phyloP scores from a whole-genome alignment of 2,888 invertebrate species.

The Ametastegia equiseti region DNA sequence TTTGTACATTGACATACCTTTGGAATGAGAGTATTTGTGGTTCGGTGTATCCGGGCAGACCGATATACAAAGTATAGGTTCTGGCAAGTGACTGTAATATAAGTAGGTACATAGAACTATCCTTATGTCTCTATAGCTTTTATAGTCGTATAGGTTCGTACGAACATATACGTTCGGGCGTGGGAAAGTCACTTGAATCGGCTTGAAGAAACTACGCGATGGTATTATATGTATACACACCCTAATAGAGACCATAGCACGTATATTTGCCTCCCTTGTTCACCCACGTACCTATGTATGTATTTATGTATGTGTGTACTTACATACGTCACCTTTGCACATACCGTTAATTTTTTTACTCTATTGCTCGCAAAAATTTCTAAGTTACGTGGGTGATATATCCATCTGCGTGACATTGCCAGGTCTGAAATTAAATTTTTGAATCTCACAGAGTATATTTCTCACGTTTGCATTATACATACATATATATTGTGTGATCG shows the following conservation, averaged over 20 bases:
- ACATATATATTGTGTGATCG: no score
- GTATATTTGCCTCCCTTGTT: background rate
- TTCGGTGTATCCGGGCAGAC: constrained; percentile 5
- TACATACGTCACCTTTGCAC: background rate
- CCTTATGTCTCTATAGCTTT: constrained; percentile 4
- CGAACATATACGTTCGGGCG: constrained; percentile 7
- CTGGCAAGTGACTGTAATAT: constrained; percentile 17
- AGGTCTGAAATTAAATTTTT: background rate
- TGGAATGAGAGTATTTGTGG: no score
- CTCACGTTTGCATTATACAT: background rate
- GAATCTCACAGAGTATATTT: background rate
- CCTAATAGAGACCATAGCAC: background rate
- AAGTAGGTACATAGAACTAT: constrained; percentile 18
- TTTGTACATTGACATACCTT: no score
- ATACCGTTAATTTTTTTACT: background rate
- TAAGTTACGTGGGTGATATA: background rate
- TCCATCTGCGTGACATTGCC: background rate
- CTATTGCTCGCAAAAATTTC: background rate
- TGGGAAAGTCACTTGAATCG: constrained; percentile 48
- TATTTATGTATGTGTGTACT: no score
- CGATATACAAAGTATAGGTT: background rate
- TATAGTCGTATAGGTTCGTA: no score
- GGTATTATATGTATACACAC: background rate
- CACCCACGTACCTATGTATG: no score
- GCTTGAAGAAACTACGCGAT: background rate